Evolutionary conservation across 2,888 invertebrate genomes (phyloP).

Genomic region (Sarcophaga variegata): DNA sequence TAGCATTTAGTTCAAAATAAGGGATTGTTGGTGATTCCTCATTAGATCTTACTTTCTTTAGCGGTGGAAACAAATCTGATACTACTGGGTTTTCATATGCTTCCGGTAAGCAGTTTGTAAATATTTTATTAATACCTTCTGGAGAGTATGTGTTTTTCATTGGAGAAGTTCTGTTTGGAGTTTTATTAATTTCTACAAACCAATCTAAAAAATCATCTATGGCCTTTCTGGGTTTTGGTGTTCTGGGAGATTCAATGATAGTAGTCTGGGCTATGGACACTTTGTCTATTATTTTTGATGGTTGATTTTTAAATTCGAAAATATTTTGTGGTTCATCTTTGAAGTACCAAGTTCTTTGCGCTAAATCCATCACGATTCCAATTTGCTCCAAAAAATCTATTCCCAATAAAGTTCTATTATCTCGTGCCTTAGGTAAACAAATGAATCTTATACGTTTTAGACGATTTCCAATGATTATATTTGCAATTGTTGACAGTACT

Average conservation of each 20-base stretch:
- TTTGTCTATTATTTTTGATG: neutral
- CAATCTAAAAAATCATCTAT: too few relatives aligned
- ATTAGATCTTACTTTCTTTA: too few relatives aligned
- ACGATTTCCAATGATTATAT: slow-evolving; percentile 53
- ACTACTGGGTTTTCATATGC: neutral
- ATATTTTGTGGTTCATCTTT: slow-evolving; percentile 62
- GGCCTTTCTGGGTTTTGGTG: neutral
- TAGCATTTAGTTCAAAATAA: too few relatives aligned
- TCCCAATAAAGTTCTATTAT: slow-evolving; percentile 46
- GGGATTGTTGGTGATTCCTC: too few relatives aligned
- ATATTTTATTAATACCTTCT: neutral
- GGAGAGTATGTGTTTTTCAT: neutral
- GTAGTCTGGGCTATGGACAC: neutral
- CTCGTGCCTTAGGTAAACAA: slow-evolving; percentile 48
- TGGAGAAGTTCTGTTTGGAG: neutral
- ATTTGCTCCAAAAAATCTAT: slow-evolving; percentile 51
- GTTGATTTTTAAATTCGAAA: slow-evolving; percentile 33
- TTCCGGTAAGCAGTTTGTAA: neutral
- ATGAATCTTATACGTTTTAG: slow-evolving; percentile 67
- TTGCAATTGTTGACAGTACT: slow-evolving; percentile 50
- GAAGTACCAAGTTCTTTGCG: slow-evolving; percentile 1
- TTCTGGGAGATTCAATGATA: neutral
- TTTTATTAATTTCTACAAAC: too few relatives aligned
- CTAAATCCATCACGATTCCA: slow-evolving; percentile 51
- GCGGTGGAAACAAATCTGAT: too few relatives aligned